Evolutionary conservation across 2,888 invertebrate species (phyloP), one percentile per base, ranked within the genome.

Genomic region (Dimorphilus gyrociliatus): DNA sequence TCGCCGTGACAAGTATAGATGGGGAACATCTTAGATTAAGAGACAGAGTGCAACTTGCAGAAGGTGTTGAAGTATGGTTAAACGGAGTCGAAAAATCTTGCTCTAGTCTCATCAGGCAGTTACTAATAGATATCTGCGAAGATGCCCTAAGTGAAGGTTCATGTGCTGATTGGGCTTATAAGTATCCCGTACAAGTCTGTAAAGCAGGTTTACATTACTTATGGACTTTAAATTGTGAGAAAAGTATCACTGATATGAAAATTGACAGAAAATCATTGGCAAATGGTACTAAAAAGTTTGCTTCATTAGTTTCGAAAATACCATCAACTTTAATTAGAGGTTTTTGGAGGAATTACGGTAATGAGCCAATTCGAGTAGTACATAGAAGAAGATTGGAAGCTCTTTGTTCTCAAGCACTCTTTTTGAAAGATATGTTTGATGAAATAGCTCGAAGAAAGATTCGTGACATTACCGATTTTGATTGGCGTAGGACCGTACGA

Each of bases 121-220:
- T 53, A 42, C 44, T 53, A 32, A 39, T 42, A n/a, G 37, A 30
- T 16, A 46, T 54, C 26, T 48, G 55, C 25, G 44, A 44, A 18
- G 61, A 61, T 31, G 46, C 56, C 36, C 48, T 46, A 33, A 48
- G 43, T 32, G 48, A 48, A n/a, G 39, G 51, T 12, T 36, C 51
- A 16, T 44, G 53, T 27, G 61, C 60, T 29, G 61, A 61, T 33
- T 52, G 55, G 52, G 50, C 53, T 5, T 41, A 45, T 12, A 60
- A 55, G 58, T 62, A 59, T 40, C 55, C 59, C 27, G 46, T 55
- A 10, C 62, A 62, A 43, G 51, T 62, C 12, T 60, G 60, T 39
- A 41, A 53, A 4, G 42, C 55, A 37, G 60, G 54, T 12, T 44
- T 62, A 47, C 38, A 59, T 28, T 57, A 51, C 36, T 50, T 48